Evolutionary conservation across 2,797 vertebrate genomes (phyloP), one percentile per base, ranked within the genome.

Genomic region (Myotis myotis): DNA sequence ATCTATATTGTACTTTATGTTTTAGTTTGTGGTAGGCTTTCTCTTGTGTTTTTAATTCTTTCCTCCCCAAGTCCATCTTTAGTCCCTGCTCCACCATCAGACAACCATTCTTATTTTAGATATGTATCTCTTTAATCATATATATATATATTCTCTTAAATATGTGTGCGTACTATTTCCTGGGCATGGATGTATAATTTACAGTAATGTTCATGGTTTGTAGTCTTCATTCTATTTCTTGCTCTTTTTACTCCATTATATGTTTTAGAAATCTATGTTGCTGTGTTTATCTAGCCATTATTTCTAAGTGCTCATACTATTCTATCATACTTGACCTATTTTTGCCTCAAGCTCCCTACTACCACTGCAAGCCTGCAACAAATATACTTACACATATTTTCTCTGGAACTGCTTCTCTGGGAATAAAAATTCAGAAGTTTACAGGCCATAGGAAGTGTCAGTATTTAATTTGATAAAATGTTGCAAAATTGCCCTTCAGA

Each of bases 1-100:
- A 87, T 75, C 68, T 91, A 82, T 47, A 83, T 36, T 85, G 5
- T 36, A 51, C 79, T 93, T 90, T 83, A 76, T 68, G 76, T 68
- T 68, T 85, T 62, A 28, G 64, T 75, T 49, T 74, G 17, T 62
- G 15, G 60, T 6, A 78, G 33, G 22, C 9, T 8, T 71, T 87
- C 53, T 83, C 16, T 62, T 74, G 3, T 41, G 3, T 84, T 80
- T 75, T 44, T 38, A 75, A 62, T 47, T 72, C 12, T 89, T 75
- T 95, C 49, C 25, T 88, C 17, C 13, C 3, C 41, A 75, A 78
- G 23, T 64, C 22, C 25, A 49, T 64, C 71, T 80, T 60, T 15
- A 80, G 36, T 91, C 38, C 36, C 49, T 62, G 22, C 1, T 38
- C 12, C 19, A 30, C 12, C 22, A 33, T 11, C 8, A 57, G 2